Base-by-base conservation (phyloP, 2,113 vertebrate species). In the Leucoraja erinaceus region DNA sequence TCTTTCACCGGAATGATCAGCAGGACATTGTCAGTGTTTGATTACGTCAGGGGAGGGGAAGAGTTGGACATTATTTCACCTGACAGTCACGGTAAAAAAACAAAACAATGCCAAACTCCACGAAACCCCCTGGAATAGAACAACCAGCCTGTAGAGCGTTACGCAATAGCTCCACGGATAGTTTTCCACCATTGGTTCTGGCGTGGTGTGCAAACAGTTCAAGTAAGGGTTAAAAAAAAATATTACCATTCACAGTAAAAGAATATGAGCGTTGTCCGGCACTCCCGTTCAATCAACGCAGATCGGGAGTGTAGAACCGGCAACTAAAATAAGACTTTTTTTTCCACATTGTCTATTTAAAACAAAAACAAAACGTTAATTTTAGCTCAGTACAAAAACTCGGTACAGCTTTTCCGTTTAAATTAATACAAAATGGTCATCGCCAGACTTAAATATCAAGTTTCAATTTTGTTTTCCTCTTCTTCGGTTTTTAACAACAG, bases 161-260 rank as follows among this genome's bases (percentile, higher is more conserved):
- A 5, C 88, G 3, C 5, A 16, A 47, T 47, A 9, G 86, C n/a
- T 12, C 31, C 61, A 38, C 31, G 0, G 0, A 14, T 54, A 4
- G 25, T 47, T 20, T 11, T 33, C 66, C 20, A 20, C 18, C 54
- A 7, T 47, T 25, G 20, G 20, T 8, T 12, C 47, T 20, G 72
- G 18, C 72, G 90, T 47, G 22, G 66, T 11, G 22, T 70, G 90
- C 90, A 91, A 72, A 38, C 59, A 18, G 25, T 91, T 91, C 90
- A 91, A 91, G 90, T 91, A 91, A 90, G 22, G 68, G 33, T 47
- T 31, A 7, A 86, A 63, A 72, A 47, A 91, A 5, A 33, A 72
- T 47, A 22, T 3, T 22, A 72, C 70, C 33, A 47, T 91, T 91
- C 90, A 91, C 90, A 91, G 90, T 91, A 72, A 74, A 74, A 12